Evolutionary conservation across 1,140 invertebrate genomes (phyloP), one percentile per base, ranked within the genome.

Genomic region (Bombus superbus): DNA sequence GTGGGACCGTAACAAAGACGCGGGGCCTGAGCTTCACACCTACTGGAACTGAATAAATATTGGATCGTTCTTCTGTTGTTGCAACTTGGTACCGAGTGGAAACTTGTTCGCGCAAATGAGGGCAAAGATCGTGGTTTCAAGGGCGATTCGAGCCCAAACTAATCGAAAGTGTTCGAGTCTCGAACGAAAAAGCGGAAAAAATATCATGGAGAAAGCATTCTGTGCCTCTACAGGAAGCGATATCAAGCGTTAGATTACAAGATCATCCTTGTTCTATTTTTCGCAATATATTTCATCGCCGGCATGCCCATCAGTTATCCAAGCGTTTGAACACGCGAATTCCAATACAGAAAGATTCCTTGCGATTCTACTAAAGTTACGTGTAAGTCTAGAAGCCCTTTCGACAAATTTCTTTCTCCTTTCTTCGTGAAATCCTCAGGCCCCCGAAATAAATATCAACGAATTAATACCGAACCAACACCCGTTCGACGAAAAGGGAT

Each of bases 361-460:
- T 35, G 78, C 11, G 15, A 71, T 80, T 69, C 66, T 71, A n/a
- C n/a, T 69, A 57, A 57, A 71, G 57, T 57, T 57, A 71, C 78
- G 77, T 53, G 15, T 9, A 68, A 28, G 8, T 38, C 25, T 22
- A 40, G 9, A 25, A 69, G 68, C 9, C 38, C 1, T 42, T 42
- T 25, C 35, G 47, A 40, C 42, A 32, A 53, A 13, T 42, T 35
- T 25, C 32, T 42, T 53, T 71, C 35, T 40, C 15, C 28, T 3
- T 28, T 3, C 68, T 10, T 8, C 0, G 18, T 32, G 47, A 15
- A 71, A 72, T 72, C 40, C 28, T 18, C n/a, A 15, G 3, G 3
- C 35, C 2, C 1, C 11, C 22, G 40, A 10, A 22, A 73, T 42
- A 44, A 73, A 73, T 32, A 44, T 44, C 40, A 22, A 44, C 13